Conservation (phyloP, 2,113 vertebrate genomes). For the Dasypus novemcinctus region DNA sequence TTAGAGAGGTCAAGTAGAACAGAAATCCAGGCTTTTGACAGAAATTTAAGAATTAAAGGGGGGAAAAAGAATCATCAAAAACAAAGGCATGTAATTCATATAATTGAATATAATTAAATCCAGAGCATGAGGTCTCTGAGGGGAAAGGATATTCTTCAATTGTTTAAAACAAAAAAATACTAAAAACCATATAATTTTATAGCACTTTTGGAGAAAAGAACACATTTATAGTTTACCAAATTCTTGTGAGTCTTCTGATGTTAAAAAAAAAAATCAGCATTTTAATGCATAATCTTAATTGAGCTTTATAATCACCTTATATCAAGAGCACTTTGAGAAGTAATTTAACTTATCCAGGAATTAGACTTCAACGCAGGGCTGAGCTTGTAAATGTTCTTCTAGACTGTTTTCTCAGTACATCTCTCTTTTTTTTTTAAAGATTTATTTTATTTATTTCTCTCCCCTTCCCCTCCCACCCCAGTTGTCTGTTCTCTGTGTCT, state of each 20-base stretch:
- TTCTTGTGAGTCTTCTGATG: background rate
- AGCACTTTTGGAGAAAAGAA: background rate
- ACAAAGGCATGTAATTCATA: background rate
- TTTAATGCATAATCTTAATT: background rate
- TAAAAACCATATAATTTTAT: background rate
- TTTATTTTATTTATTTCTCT: no score
- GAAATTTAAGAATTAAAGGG: slow-evolving; percentile 18
- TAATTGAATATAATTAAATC: background rate
- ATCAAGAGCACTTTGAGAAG: background rate
- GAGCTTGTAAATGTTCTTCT: background rate
- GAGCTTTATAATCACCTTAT: background rate
- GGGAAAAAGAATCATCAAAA: background rate
- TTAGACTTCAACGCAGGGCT: background rate
- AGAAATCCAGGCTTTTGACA: background rate
- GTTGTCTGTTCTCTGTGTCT: no score
- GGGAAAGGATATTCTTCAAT: background rate
- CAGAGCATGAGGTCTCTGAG: background rate
- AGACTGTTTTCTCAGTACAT: background rate
- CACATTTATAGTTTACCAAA: background rate
- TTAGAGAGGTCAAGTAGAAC: background rate
- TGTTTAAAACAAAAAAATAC: background rate
- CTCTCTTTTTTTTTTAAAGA: no score
- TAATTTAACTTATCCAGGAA: background rate
- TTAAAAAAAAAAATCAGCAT: background rate
- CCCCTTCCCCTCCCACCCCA: no score